Percentiles rank a stretch among this genome's conserved stretches.
Conservation (phyloP, 2,113 vertebrate genomes). For the Tenrec ecaudatus region DNA sequence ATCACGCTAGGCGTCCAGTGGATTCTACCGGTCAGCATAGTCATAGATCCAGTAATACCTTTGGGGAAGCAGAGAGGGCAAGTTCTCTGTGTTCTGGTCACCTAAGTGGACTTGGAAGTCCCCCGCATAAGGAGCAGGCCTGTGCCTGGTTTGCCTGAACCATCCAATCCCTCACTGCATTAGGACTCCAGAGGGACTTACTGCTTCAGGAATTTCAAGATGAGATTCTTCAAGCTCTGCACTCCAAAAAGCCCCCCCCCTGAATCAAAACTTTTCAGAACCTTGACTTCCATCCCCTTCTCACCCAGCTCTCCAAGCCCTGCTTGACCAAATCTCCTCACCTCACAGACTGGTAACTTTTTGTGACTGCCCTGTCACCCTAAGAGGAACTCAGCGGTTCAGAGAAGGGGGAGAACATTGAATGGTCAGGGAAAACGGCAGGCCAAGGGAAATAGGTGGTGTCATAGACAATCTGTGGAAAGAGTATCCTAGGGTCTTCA, state of each 20-base stretch:
- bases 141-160: background rate
- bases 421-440: background rate
- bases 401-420: background rate
- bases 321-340: constrained; percentile 46
- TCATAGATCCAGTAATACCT: constrained; percentile 93
- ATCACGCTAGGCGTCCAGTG: constrained; percentile 91
- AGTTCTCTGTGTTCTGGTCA: background rate
- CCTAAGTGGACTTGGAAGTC: background rate
- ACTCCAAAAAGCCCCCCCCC: constrained; percentile 80
- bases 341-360: constrained; percentile 88
- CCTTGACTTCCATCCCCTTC: background rate
- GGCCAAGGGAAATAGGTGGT: too few relatives aligned
- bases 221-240: constrained; percentile 87
- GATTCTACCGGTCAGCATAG: constrained; percentile 87
- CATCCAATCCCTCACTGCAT: constrained; percentile 47
- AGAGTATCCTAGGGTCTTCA: too few relatives aligned
- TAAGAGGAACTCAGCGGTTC: constrained; percentile 64
- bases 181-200: background rate
- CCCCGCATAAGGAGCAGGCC: background rate
- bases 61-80: background rate
- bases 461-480: too few relatives aligned
- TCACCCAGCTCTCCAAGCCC: background rate
- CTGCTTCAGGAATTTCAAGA: constrained; percentile 91
- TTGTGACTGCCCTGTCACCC: constrained; percentile 89
- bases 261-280: background rate